Percentiles rank a stretch among this genome's conserved stretches.
These are phyloP conservation scores for Cantharis nigra DNA, from an alignment of 2,888 invertebrate species.

Conservation along the genomic window DNA sequence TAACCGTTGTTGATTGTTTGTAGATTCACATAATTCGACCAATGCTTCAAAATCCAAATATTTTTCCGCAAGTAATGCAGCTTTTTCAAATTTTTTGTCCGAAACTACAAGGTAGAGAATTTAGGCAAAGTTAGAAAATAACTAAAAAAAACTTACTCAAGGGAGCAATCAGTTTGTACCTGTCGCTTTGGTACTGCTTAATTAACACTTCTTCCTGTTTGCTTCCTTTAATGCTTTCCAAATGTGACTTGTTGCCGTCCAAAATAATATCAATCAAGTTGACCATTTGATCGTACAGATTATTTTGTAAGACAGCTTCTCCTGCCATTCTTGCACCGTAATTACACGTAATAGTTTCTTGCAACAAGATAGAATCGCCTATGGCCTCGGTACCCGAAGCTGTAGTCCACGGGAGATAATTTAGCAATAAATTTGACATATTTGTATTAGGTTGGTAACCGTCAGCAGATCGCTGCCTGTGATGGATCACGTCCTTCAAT, in stretches of 20 bases:
- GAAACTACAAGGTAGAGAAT: slow-evolving; percentile 61
- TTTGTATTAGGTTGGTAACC: slow-evolving; percentile 57
- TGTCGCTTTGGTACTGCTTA: slow-evolving; percentile 69
- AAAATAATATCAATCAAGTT: slow-evolving; percentile 73
- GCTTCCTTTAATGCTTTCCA: slow-evolving; percentile 67
- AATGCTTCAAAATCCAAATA: slow-evolving; percentile 85
- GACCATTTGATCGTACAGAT: slow-evolving; percentile 71
- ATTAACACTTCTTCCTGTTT: slow-evolving; percentile 61
- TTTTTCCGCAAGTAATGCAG: slow-evolving; percentile 85
- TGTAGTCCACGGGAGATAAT: slow-evolving; percentile 79
- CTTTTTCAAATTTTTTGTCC: slow-evolving; percentile 77
- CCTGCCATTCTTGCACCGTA: slow-evolving; percentile 63
- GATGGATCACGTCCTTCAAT: slow-evolving; percentile 67
- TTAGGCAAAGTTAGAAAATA: neutral
- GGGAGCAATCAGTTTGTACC: slow-evolving; percentile 68
- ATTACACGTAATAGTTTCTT: slow-evolving; percentile 54
- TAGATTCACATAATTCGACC: slow-evolving; percentile 78
- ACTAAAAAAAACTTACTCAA: slow-evolving; percentile 59
- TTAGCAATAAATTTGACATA: slow-evolving; percentile 54
- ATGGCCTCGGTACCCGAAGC: slow-evolving; percentile 62
- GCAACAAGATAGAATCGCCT: slow-evolving; percentile 57
- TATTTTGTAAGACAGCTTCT: slow-evolving; percentile 61
- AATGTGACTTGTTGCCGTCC: slow-evolving; percentile 71
- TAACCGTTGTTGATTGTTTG: slow-evolving; percentile 71
- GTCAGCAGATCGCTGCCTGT: slow-evolving; percentile 63